Evolutionary conservation across 2,797 vertebrate genomes (phyloP), one percentile per base, ranked within the genome.

Genomic region (Bufotes viridis): DNA sequence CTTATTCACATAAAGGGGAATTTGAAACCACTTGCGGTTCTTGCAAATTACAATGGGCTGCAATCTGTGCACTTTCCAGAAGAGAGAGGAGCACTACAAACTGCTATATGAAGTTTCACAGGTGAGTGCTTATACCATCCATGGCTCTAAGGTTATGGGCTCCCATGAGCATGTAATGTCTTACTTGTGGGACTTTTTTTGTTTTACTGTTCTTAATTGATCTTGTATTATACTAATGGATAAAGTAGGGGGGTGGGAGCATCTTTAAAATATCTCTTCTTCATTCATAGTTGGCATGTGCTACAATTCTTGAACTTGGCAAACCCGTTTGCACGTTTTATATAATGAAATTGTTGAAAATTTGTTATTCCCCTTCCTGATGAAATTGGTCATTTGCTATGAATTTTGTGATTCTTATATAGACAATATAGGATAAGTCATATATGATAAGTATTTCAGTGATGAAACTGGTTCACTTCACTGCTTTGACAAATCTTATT

Each of bases 61-160:
- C 96, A 99, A 98, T 97, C 96, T 99, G 94, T 99, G 98, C 96
- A 96, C 97, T 95, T 97, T 99, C 95, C 98, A 98, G 97, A 99
- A 99, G 96, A 96, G 97, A 96, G 98, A 99, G 94, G 98, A 99
- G 92, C 97, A 98, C 95, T 99, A 99, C 96, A 98, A 98, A 97
- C 97, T 99, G 95, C 97, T 99, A 53, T 99, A 99, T 92, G 98
- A 99, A 97, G 97, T 99, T 93, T 97, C 97, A 92, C 98, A 99
- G 97, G 98, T 99, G 95, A 98, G 97, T 95, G 93, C 65, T 26
- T 24, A 55, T 15, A 55, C 51, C 24, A 55, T 78, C 15, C 74
- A 13, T n/a, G 42, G 22, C 7, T 34, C 51, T 26, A 14, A 55
- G 22, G 74, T 13, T 24, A 51, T 51, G 34, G 15, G 58, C n/a